Percentiles rank a stretch among this genome's conserved stretches.
Conservation (phyloP, 2,113 vertebrate genomes). For the Ictalurus furcatus region DNA sequence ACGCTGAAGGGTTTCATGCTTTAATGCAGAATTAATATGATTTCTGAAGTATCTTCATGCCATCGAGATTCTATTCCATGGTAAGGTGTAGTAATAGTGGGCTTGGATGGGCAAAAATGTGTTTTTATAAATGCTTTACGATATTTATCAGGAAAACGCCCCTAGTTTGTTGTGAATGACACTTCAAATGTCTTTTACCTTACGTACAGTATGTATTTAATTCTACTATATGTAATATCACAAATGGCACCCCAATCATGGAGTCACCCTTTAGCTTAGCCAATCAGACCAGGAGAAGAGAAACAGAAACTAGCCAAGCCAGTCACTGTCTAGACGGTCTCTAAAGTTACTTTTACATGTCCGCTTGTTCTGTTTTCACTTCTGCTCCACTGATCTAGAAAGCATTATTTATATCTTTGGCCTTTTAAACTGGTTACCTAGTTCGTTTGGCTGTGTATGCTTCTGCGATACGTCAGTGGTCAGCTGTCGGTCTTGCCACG, state of each 20-base stretch:
- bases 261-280: neutral
- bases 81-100: neutral
- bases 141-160: neutral
- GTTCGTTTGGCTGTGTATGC: neutral
- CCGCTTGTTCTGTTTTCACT: neutral
- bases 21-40: neutral
- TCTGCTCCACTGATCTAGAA: neutral
- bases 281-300: neutral
- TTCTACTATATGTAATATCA: neutral
- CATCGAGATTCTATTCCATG: neutral
- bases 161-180: neutral
- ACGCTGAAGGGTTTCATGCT: neutral
- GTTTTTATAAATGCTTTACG: neutral
- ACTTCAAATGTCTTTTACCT: neutral
- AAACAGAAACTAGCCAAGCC: neutral
- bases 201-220: neutral
- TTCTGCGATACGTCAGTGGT: neutral
- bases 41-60: neutral
- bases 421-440: neutral
- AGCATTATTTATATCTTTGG: neutral
- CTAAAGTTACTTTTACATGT: neutral
- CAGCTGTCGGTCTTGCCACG: neutral
- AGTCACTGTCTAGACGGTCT: neutral
- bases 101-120: neutral
- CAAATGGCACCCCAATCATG: neutral